phyloP scores from a whole-genome alignment of 30 jellyfish, hydroid and myxozoan genomes.

The Pelagia noctiluca region DNA sequence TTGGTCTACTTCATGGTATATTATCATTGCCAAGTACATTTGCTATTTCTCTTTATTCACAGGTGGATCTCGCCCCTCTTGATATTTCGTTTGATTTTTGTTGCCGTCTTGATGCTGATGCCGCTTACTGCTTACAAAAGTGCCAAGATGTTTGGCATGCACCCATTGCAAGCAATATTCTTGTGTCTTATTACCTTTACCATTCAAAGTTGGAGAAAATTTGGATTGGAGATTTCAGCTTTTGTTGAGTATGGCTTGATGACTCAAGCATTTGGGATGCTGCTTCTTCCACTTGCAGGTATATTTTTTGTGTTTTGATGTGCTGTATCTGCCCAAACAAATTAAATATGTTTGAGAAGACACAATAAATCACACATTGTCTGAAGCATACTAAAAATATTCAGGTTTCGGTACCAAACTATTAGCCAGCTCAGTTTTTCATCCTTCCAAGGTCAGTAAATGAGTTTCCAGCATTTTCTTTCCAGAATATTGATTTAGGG shows the following conservation, averaged over 20 bases:
- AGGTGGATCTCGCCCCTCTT: constrained; percentile 77
- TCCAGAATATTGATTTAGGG: too few relatives aligned
- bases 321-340: not conserved
- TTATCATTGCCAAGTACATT: not conserved
- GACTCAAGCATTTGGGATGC: constrained; percentile 92
- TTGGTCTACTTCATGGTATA: not conserved
- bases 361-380: too few relatives aligned
- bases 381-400: too few relatives aligned
- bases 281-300: constrained; percentile 86
- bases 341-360: too few relatives aligned
- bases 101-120: constrained; percentile 55
- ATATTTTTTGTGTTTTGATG: constrained; percentile 29
- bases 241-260: constrained; percentile 75
- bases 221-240: constrained; percentile 84
- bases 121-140: constrained; percentile 85
- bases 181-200: constrained; percentile 70
- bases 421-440: too few relatives aligned
- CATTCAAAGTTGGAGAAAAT: constrained; percentile 75
- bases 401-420: too few relatives aligned
- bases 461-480: too few relatives aligned
- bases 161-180: constrained; percentile 60
- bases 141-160: constrained; percentile 54
- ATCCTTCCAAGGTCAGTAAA: too few relatives aligned
- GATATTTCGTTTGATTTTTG: constrained; percentile 79
- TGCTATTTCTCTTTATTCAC: not conserved